Percentiles rank a stretch among this genome's conserved stretches.
phyloP scores from a whole-genome alignment of 1,140 invertebrate species.

The Lasioglossum baleicum region DNA sequence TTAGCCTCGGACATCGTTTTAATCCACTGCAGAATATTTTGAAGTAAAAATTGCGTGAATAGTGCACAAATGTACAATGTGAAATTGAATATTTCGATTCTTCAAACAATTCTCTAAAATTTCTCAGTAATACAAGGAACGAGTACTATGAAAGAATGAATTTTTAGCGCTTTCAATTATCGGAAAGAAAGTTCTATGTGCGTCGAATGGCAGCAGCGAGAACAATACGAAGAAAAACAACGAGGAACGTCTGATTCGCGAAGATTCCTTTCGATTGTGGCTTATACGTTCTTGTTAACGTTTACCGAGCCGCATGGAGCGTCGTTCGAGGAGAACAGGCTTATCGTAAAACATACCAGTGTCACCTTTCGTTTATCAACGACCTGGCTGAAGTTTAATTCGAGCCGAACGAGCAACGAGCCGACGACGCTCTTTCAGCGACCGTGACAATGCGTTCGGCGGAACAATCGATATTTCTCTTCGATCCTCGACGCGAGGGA shows the following conservation, averaged over 20 bases:
- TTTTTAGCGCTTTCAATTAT: background rate
- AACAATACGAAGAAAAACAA: background rate
- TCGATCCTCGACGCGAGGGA: background rate
- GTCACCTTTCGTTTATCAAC: conserved; percentile 72
- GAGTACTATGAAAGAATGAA: too few species aligned
- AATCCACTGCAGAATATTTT: too few species aligned
- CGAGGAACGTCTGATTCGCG: background rate
- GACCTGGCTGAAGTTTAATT: conserved; percentile 63
- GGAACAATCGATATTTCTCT: conserved; percentile 7
- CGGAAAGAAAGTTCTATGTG: background rate
- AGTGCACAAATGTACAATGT: too few species aligned
- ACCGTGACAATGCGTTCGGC: conserved; percentile 32
- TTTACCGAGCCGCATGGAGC: conserved; percentile 18
- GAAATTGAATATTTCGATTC: too few species aligned
- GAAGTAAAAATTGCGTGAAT: too few species aligned
- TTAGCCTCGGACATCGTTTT: too few species aligned
- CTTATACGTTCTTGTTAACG: conserved; percentile 32
- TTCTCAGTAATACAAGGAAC: too few species aligned
- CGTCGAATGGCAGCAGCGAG: too few species aligned
- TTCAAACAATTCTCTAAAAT: too few species aligned
- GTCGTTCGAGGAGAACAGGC: conserved; percentile 46
- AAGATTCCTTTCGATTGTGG: background rate
- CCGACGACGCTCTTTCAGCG: conserved; percentile 23
- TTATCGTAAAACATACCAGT: conserved; percentile 72
- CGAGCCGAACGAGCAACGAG: conserved; percentile 45